Percentiles rank a stretch among this genome's conserved stretches.
Conservation (phyloP, 2,113 vertebrate species). For the Tamias sibiricus region DNA sequence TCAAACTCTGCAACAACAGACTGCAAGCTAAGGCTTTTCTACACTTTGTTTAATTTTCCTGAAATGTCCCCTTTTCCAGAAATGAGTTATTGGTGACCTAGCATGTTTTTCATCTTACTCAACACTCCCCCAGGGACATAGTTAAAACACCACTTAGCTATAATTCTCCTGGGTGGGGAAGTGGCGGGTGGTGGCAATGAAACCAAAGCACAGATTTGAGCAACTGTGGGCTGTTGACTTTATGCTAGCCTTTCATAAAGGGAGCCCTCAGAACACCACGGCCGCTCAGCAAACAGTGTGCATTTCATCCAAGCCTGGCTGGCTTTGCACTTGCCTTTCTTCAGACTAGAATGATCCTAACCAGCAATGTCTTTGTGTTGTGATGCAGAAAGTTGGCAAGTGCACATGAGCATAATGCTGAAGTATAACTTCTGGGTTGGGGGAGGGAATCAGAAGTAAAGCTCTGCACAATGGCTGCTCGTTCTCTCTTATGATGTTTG, state of each 20-base stretch:
- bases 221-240: slow-evolving; percentile 60
- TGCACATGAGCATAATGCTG: neutral
- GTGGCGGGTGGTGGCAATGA: neutral
- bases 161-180: slow-evolving; percentile 71
- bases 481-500: neutral
- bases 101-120: slow-evolving; percentile 73
- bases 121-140: slow-evolving; percentile 32
- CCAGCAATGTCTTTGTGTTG: slow-evolving; percentile 68
- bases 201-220: slow-evolving; percentile 64
- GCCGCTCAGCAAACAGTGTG: slow-evolving; percentile 56
- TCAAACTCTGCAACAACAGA: slow-evolving; percentile 59
- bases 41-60: slow-evolving; percentile 75
- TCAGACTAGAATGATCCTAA: slow-evolving; percentile 62
- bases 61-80: slow-evolving; percentile 71
- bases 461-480: neutral
- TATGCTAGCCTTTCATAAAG: slow-evolving; percentile 66
- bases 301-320: slow-evolving; percentile 64
- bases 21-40: slow-evolving; percentile 69
- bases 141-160: slow-evolving; percentile 67
- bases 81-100: slow-evolving; percentile 73
- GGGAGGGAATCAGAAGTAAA: slow-evolving; percentile 32
- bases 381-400: slow-evolving; percentile 69
- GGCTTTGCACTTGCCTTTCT: slow-evolving; percentile 61
- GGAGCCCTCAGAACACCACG: slow-evolving; percentile 11
- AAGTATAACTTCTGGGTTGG: slow-evolving; percentile 48